Evolutionary conservation across 2,888 invertebrate genomes (phyloP).

Genomic region (Andrena camellia): DNA sequence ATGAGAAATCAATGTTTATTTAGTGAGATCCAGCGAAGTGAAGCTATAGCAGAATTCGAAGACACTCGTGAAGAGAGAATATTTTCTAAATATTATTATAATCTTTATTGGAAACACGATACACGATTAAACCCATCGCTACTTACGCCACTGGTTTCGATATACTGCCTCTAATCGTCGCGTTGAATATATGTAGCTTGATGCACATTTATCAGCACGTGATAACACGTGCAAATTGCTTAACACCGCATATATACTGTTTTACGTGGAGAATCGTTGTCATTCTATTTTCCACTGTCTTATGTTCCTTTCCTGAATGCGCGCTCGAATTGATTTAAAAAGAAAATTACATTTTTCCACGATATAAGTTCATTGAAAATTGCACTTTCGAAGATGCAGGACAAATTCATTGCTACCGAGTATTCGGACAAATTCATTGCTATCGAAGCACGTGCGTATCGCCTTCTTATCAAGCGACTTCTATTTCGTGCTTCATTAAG

Average conservation of each 20-base stretch:
- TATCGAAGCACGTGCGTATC: neutral
- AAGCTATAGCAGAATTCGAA: no score
- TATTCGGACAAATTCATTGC: neutral
- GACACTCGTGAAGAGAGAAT: no score
- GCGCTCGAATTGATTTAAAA: neutral
- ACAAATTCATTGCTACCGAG: neutral
- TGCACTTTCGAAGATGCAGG: neutral
- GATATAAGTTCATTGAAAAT: neutral
- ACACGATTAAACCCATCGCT: neutral
- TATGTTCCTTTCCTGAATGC: neutral
- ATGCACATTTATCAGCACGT: slow-evolving; percentile 51
- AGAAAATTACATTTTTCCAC: neutral
- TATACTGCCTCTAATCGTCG: slow-evolving; percentile 10
- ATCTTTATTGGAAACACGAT: no score
- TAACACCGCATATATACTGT: neutral
- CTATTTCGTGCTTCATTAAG: neutral
- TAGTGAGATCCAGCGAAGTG: no score
- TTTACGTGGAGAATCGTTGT: neutral
- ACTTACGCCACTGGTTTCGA: slow-evolving; percentile 26
- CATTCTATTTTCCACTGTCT: no score
- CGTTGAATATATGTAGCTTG: slow-evolving; percentile 4
- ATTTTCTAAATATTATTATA: no score
- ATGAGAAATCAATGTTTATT: no score
- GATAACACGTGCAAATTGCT: slow-evolving; percentile 37
- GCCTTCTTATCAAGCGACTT: neutral